Conservation (phyloP, 2,888 invertebrate genomes). For the Eumacrocentrus americanus region DNA sequence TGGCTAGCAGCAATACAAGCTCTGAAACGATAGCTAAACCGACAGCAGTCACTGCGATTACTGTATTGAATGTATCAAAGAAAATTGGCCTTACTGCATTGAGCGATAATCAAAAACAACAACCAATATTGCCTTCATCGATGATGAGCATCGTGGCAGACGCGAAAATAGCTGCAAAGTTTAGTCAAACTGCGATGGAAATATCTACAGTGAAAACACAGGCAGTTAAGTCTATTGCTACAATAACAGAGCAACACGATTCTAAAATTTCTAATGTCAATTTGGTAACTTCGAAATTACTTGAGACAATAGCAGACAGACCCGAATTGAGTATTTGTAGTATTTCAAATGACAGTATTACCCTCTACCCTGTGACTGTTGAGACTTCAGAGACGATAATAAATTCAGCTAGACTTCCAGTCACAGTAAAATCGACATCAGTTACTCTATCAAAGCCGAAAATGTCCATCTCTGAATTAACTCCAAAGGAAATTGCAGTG, state of each 20-base stretch:
- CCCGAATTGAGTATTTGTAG: conserved; percentile 11
- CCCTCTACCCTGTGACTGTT: neutral
- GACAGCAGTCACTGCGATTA: conserved; percentile 22
- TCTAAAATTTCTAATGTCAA: neutral
- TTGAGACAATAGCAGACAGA: conserved; percentile 6
- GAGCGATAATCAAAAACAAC: conserved; percentile 42
- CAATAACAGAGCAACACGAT: neutral
- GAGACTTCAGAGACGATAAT: conserved; percentile 19
- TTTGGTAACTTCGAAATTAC: neutral
- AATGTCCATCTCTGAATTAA: conserved; percentile 48
- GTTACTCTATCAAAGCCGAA: conserved; percentile 49
- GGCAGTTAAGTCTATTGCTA: conserved; percentile 14
- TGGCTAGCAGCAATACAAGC: neutral
- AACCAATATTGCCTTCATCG: conserved; percentile 34
- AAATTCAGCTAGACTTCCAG: conserved; percentile 42
- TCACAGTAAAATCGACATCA: conserved; percentile 48
- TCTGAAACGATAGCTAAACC: conserved; percentile 28
- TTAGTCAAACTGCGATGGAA: conserved; percentile 43
- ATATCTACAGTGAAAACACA: conserved; percentile 19
- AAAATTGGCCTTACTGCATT: conserved; percentile 34
- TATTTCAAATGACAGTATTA: conserved; percentile 4
- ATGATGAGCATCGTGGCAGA: conserved; percentile 52
- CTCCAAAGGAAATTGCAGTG: conserved; percentile 35
- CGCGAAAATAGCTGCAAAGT: conserved; percentile 52
- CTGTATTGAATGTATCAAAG: conserved; percentile 29